A percentile compares a stretch with the other conserved stretches of the same genome.
Evolutionary conservation across 2,888 invertebrate species (phyloP).

Genomic region (Volucella inanis): DNA sequence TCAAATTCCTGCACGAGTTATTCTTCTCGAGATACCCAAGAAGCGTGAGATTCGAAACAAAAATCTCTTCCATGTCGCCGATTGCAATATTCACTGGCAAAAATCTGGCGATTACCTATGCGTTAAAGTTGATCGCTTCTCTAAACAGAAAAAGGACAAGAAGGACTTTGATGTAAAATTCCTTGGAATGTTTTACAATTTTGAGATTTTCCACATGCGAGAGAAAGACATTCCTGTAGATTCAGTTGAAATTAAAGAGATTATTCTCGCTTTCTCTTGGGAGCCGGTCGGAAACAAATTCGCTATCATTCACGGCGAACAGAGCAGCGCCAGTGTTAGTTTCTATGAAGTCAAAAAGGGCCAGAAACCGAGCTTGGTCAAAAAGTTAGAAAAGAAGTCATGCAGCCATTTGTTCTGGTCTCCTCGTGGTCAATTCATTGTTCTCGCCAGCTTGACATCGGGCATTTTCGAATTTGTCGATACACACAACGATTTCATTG

Average conservation of each 20-base stretch:
- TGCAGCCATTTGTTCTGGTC: slow-evolving; percentile 98
- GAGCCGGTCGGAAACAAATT: slow-evolving; percentile 98
- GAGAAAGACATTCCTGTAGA: slow-evolving; percentile 99
- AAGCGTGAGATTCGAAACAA: slow-evolving; percentile 95
- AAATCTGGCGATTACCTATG: slow-evolving; percentile 98
- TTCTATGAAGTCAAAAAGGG: slow-evolving; percentile 96
- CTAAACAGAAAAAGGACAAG: slow-evolving; percentile 97
- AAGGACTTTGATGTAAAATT: slow-evolving; percentile 95
- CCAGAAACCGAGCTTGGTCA: slow-evolving; percentile 93
- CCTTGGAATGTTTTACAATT: slow-evolving; percentile 98
- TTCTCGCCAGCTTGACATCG: slow-evolving; percentile 93
- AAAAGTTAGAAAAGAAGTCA: slow-evolving; percentile 93
- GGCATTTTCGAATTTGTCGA: slow-evolving; percentile 98
- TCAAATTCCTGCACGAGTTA: slow-evolving; percentile 97
- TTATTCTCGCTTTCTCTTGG: slow-evolving; percentile 98
- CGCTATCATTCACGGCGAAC: slow-evolving; percentile 97
- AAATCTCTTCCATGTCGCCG: slow-evolving; percentile 98
- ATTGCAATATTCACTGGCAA: slow-evolving; percentile 99
- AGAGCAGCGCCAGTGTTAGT: slow-evolving; percentile 90
- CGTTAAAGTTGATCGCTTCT: slow-evolving; percentile 94
- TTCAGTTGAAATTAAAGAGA: slow-evolving; percentile 96
- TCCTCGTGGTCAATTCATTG: slow-evolving; percentile 96
- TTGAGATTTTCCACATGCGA: slow-evolving; percentile 99
- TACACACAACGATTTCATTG: slow-evolving; percentile 94
- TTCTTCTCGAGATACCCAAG: slow-evolving; percentile 95